Percentiles rank a stretch among this genome's conserved stretches.
phyloP scores from a whole-genome alignment of 1,140 invertebrate species.

The Brachionus rotundiformis region DNA sequence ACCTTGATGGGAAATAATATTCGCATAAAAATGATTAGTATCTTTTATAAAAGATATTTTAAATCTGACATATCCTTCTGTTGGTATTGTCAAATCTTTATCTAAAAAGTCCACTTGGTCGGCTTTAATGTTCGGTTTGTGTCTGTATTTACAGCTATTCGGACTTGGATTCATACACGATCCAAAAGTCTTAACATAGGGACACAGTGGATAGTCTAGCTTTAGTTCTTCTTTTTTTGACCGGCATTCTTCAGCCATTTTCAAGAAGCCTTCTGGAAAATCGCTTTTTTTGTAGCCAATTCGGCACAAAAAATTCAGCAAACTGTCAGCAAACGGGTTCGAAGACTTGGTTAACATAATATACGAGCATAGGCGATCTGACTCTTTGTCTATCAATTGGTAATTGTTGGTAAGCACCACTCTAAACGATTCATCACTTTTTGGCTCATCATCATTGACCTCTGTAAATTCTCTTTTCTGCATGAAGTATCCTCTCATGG shows the following conservation, averaged over 20 bases:
- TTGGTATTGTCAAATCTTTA: not conserved
- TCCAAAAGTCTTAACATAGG: conserved; percentile 38
- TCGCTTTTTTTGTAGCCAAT: not conserved
- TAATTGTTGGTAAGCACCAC: not conserved
- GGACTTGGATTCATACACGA: conserved; percentile 20
- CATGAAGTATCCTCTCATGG: conserved; percentile 33
- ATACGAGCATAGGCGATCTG: conserved; percentile 13
- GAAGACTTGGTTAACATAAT: not conserved
- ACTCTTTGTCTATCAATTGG: not conserved
- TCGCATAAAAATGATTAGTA: conserved; percentile 37
- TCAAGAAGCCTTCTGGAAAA: conserved; percentile 3
- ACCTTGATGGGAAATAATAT: not conserved
- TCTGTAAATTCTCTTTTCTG: not conserved
- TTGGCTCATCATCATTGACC: not conserved
- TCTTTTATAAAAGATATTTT: conserved; percentile 27
- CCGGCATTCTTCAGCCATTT: conserved; percentile 9
- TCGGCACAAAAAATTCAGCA: conserved; percentile 19
- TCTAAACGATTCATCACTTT: not conserved
- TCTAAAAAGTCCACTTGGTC: not conserved
- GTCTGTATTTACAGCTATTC: conserved; percentile 23
- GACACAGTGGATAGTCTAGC: conserved; percentile 3
- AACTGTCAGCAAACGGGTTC: not conserved
- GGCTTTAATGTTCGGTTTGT: not conserved
- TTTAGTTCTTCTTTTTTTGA: conserved; percentile 23
- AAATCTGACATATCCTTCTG: conserved; percentile 31